Base-by-base conservation (phyloP, 2,797 vertebrate genomes). In the Hoplostethus atlanticus region DNA sequence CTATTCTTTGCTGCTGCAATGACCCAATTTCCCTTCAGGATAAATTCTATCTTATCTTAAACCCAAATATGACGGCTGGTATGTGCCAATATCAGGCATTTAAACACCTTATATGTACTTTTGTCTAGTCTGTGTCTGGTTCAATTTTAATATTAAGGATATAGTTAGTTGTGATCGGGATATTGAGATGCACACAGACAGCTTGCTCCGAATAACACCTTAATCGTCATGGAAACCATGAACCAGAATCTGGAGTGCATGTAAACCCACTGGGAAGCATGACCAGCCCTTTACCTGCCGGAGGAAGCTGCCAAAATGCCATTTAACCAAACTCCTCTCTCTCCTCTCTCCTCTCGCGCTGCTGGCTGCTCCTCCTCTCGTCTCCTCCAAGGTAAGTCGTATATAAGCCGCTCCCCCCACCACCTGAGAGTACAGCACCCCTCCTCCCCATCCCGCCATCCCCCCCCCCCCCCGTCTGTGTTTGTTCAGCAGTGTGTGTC, bases 351-450 rank as follows among this genome's bases (percentile, higher is more conserved):
- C 77, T 83, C 72, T 42, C 53, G 17, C 73, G 84, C 83, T 87
- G 51, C 90, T 85, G 91, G 83, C 87, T 91, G 91, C 83, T 89
- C 84, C 48, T 58, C 76, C 78, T 79, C 56, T 81, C 86, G 75
- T 91, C 90, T 90, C 89, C 86, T 89, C 89, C 83, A 95, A 95
- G 94, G 95, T 95, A 94, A 95, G 94, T 91, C 86, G 87, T 68
- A 81, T 91, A 73, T 79, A 9, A 76, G 40, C 57, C 62, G 38
- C 52, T 16, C 58, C 48, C 17, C 40, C 6, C 71, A 42, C 68
- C 53, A 68, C n/a, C 61, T 63, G 74, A 21, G 21, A 21, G 71
- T 81, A 59, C 34, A 34, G 67, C 82, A 80, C 78, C 70, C 70
- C 70, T 60, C 77, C 52, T 67, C 60, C 68, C 75, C 71, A 72